These are phyloP conservation scores for Sclerodermus sp. DNA, from an alignment of 2,888 invertebrate genomes.

Conservation along the genomic window DNA sequence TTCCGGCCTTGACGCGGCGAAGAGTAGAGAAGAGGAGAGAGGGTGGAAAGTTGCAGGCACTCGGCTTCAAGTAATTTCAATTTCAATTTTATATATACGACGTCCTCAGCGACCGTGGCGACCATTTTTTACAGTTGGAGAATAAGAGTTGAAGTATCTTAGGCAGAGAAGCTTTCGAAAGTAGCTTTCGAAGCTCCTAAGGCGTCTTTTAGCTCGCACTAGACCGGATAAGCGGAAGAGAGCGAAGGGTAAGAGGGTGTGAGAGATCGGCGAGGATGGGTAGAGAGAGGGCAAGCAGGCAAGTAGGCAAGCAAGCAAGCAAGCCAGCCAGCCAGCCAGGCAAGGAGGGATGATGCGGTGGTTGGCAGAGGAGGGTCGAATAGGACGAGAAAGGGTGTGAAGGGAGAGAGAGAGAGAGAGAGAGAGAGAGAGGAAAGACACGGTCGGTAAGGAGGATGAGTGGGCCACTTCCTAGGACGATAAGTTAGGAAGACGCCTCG, in stretches of 20 bases:
- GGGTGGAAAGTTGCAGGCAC: background rate
- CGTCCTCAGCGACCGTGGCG: background rate
- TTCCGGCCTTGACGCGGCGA: too few relatives aligned
- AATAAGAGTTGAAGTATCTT: slow-evolving; percentile 1
- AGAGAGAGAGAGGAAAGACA: slow-evolving; percentile 4
- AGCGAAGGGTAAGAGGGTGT: background rate
- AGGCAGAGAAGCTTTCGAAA: slow-evolving; percentile 5
- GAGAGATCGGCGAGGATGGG: slow-evolving; percentile 2
- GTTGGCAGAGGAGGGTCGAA: background rate
- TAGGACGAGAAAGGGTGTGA: background rate
- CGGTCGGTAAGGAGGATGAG: slow-evolving; percentile 23
- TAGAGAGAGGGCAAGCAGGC: background rate
- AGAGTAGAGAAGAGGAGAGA: too few relatives aligned
- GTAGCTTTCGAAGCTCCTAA: background rate
- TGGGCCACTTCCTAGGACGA: slow-evolving; percentile 51
- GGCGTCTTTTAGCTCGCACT: slow-evolving; percentile 1
- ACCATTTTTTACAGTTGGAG: background rate
- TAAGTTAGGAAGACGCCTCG: slow-evolving; percentile 51
- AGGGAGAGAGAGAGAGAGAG: slow-evolving; percentile 15
- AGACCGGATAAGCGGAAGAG: background rate
- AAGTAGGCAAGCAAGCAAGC: too few relatives aligned
- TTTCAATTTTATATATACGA: slow-evolving; percentile 1
- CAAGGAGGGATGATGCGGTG: slow-evolving; percentile 1
- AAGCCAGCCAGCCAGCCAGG: background rate
- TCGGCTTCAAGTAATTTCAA: background rate